These are phyloP conservation scores for Promerops cafer DNA, from an alignment of 2,113 vertebrate species.

Conservation along the genomic window DNA sequence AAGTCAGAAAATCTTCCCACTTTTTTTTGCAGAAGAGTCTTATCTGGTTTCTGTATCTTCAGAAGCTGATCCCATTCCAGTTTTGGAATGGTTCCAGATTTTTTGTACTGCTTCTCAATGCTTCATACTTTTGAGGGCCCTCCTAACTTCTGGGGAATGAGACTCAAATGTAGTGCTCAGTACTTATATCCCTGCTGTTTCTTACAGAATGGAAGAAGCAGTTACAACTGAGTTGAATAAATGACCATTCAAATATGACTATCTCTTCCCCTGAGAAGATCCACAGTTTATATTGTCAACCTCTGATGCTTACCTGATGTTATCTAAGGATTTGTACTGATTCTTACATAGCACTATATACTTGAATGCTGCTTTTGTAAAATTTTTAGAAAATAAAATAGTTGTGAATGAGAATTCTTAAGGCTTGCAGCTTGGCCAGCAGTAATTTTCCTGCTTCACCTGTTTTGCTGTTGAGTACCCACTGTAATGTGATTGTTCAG, in stretches of 20 bases:
- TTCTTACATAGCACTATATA: not conserved
- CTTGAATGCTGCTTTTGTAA: not conserved
- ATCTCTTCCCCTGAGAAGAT: not conserved
- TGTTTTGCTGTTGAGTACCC: not conserved
- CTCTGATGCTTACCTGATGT: not conserved
- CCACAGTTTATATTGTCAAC: not conserved
- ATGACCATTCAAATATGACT: not conserved
- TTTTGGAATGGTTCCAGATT: not conserved
- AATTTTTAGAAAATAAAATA: not conserved
- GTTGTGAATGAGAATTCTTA: not conserved
- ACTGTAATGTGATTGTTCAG: not conserved
- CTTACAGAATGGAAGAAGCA: not conserved
- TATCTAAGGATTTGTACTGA: not conserved
- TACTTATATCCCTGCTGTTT: not conserved
- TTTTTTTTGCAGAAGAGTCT: not conserved
- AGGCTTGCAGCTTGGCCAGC: not conserved
- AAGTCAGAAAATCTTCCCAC: not conserved
- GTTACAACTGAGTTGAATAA: not conserved
- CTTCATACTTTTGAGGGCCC: not conserved
- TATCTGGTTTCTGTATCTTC: not conserved
- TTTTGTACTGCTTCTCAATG: not conserved
- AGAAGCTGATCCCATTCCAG: not conserved
- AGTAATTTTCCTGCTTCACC: not conserved
- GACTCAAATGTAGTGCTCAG: not conserved
- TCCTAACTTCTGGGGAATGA: not conserved